A percentile compares a stretch with the other conserved stretches of the same genome.
These are phyloP conservation scores for Lasius fuliginosus DNA, from an alignment of 2,888 invertebrate species.

Conservation along the genomic window DNA sequence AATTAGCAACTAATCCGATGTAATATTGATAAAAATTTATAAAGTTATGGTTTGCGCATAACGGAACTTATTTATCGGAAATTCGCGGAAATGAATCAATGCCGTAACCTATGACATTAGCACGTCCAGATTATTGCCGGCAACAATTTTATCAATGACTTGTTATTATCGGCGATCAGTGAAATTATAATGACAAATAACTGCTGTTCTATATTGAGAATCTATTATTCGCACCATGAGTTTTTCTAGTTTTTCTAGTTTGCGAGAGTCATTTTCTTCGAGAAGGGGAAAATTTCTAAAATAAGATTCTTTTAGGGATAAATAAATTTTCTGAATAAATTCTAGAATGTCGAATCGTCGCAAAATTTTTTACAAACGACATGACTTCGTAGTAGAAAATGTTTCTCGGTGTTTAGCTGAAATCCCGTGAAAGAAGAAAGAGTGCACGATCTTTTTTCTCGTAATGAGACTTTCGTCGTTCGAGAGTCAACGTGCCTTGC, in stretches of 20 bases:
- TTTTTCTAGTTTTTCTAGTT: constrained; percentile 27
- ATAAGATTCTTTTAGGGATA: background rate
- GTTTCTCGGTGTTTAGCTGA: constrained; percentile 5
- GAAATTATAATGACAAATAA: constrained; percentile 47
- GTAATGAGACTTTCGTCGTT: constrained; percentile 60
- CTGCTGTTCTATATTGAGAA: constrained; percentile 33
- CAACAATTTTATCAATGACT: constrained; percentile 51
- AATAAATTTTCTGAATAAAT: background rate
- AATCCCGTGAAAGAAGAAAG: constrained; percentile 52
- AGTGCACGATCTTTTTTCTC: constrained; percentile 67
- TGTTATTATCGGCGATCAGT: constrained; percentile 49
- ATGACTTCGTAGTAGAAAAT: background rate
- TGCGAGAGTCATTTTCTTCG: constrained; percentile 34
- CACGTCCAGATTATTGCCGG: constrained; percentile 52
- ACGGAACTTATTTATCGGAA: background rate
- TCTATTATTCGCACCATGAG: constrained; percentile 25
- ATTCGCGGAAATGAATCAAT: constrained; percentile 27
- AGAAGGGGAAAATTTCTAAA: constrained; percentile 13
- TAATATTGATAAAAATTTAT: background rate
- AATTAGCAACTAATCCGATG: background rate
- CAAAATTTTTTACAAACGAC: background rate
- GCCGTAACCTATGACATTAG: constrained; percentile 29
- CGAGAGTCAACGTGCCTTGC: constrained; percentile 65
- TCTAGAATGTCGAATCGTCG: background rate
- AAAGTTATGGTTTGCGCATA: background rate